Evolutionary conservation across 2,797 vertebrate genomes (phyloP).

Genomic region (Numenius phaeopus): DNA sequence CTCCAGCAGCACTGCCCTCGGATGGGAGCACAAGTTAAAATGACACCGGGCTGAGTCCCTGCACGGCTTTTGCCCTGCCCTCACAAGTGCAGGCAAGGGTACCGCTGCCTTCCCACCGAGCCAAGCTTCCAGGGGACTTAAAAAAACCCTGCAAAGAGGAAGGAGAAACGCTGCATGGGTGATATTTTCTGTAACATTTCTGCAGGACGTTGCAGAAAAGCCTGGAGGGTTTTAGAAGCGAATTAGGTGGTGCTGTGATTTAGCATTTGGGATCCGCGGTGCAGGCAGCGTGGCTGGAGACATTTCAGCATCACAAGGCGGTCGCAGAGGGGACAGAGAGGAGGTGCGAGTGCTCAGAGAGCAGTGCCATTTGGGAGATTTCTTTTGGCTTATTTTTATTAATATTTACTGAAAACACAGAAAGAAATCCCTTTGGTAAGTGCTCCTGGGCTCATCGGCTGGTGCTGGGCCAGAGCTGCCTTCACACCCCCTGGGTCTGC

Average conservation of each 20-base stretch:
- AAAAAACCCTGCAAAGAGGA: not conserved
- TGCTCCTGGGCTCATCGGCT: not conserved
- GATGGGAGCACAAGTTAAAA: conserved; percentile 52
- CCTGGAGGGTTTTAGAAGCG: not conserved
- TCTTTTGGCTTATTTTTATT: not conserved
- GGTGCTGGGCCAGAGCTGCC: not conserved
- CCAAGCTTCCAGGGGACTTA: not conserved
- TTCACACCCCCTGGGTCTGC: not conserved
- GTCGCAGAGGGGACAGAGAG: fast-evolving
- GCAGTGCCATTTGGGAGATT: not conserved
- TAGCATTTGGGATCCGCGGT: not conserved
- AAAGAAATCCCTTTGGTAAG: not conserved
- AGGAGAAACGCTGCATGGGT: fast-evolving
- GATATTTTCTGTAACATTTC: not conserved
- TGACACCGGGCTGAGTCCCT: not conserved
- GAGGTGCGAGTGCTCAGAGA: not conserved
- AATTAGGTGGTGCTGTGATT: not conserved
- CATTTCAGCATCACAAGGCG: not conserved
- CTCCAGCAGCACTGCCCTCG: conserved; percentile 64
- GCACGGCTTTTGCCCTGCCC: not conserved
- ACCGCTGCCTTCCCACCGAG: fast-evolving
- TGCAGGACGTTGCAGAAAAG: not conserved
- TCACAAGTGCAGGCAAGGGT: not conserved
- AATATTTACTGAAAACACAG: not conserved
- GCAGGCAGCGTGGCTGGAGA: not conserved